Evolutionary conservation across 2,888 invertebrate genomes (phyloP).

Genomic region (Drosophila atroscutellata): DNA sequence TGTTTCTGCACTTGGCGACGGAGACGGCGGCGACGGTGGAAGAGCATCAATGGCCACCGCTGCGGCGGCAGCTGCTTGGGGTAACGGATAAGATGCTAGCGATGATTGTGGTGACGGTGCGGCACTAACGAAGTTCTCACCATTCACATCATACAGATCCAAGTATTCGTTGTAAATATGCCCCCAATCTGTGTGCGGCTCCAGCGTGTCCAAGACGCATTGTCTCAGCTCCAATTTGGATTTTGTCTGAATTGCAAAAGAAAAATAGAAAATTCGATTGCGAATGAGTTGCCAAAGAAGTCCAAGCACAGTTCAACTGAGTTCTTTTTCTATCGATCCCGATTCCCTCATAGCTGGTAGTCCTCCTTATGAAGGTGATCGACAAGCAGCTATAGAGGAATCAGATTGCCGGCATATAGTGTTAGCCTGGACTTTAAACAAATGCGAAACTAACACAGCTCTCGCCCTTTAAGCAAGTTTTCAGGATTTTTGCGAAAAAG

Average conservation of each 20-base stretch:
- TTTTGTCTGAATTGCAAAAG: background rate
- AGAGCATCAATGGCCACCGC: no score
- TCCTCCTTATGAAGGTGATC: no score
- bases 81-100: slow-evolving; percentile 15
- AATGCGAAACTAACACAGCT: background rate
- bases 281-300: no score
- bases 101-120: slow-evolving; percentile 37
- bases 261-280: background rate
- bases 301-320: background rate
- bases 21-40: slow-evolving; percentile 1
- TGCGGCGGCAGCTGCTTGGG: slow-evolving; percentile 28
- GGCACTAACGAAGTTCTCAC: slow-evolving; percentile 44
- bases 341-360: no score
- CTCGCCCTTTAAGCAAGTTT: slow-evolving; percentile 8
- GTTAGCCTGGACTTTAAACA: no score
- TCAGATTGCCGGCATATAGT: no score
- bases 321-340: no score
- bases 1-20: slow-evolving; percentile 16
- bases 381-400: no score
- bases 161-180: slow-evolving; percentile 94
- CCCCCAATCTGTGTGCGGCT: slow-evolving; percentile 93
- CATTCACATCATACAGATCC: slow-evolving; percentile 85
- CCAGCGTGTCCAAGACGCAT: slow-evolving; percentile 91
- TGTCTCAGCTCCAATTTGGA: slow-evolving; percentile 90
- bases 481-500: slow-evolving; percentile 9